Evolutionary conservation across 2,888 invertebrate species (phyloP), one percentile per base, ranked within the genome.

Genomic region (Eupithecia exiguata): DNA sequence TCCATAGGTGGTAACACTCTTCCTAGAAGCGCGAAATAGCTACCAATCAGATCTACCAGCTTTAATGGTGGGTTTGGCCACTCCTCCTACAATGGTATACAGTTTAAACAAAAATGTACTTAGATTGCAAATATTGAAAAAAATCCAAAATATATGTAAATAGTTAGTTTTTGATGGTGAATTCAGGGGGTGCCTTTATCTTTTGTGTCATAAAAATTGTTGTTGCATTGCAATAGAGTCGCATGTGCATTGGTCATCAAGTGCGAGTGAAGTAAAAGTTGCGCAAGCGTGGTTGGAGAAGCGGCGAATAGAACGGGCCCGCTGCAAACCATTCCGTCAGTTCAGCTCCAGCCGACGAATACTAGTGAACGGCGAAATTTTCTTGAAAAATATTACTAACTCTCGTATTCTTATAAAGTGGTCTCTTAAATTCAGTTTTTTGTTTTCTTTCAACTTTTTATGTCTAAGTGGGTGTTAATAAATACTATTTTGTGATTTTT

Each of bases 191-290:
- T 21, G 6, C 0, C 18, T 38, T 25, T 62, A 58, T 58, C n/a
- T 53, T 38, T 53, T 67, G 40, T 66, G 2, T 21, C 7, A 6
- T 25, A 43, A 68, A 68, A 72, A 43, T n/a, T 2, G 18, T 62
- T 53, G 1, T 43, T 72, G 65, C 72, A 70, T 68, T 70, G 68
- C 72, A 75, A 72, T 75, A 75, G 49, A 75, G 75, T 75, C 68
- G 75, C 72, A 68, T 68, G 75, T 75, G 75, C 72, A 75, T 70
- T 75, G 75, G 75, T 16, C 38, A 43, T 38, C 10, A 14, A 38
- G 30, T 30, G 1, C 6, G 14, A 40, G 12, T 38, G 7, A 14
- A 40, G 0, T 16, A 14, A 40, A 38, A 10, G 38, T n/a, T 21
- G 72, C 75, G 75, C 75, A 75, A 30, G 75, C 75, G 75, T 58